These are phyloP conservation scores for Acleris laterana DNA, from an alignment of 2,888 invertebrate species.

Conservation along the genomic window DNA sequence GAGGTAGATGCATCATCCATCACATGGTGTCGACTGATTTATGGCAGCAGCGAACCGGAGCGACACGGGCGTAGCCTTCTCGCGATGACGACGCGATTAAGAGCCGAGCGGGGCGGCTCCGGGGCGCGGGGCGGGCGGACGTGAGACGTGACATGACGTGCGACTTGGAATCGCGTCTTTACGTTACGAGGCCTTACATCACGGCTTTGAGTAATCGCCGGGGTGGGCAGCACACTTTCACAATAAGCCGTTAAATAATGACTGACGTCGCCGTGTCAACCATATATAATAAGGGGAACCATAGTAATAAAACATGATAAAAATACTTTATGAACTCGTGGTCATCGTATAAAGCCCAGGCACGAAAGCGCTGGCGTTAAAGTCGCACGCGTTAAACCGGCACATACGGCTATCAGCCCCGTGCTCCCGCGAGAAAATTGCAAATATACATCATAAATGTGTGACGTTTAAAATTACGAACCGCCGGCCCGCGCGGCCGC, in stretches of 20 bases:
- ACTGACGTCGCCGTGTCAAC: neutral
- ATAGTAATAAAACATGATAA: conserved; percentile 22
- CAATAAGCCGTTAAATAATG: conserved; percentile 32
- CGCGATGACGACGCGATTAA: conserved; percentile 77
- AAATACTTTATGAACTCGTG: conserved; percentile 31
- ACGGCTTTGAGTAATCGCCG: conserved; percentile 53
- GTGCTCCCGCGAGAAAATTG: conserved; percentile 77
- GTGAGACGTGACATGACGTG: conserved; percentile 55
- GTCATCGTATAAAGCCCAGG: conserved; percentile 38
- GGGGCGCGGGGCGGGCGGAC: conserved; percentile 42
- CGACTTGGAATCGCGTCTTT: conserved; percentile 53
- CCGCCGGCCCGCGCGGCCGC: conserved; percentile 55
- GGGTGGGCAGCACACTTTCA: conserved; percentile 41
- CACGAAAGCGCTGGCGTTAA: conserved; percentile 43
- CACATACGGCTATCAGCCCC: conserved; percentile 63
- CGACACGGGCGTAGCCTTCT: conserved; percentile 70
- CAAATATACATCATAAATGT: conserved; percentile 80
- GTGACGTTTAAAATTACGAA: conserved; percentile 81
- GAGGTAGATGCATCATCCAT: conserved; percentile 68
- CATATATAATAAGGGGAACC: neutral
- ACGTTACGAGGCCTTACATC: conserved; percentile 55
- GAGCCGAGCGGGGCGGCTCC: conserved; percentile 48
- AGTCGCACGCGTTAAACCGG: conserved; percentile 35
- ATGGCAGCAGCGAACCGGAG: conserved; percentile 69
- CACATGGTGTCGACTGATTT: conserved; percentile 77